phyloP scores from a whole-genome alignment of 2,888 invertebrate genomes.

The Patella caerulea region DNA sequence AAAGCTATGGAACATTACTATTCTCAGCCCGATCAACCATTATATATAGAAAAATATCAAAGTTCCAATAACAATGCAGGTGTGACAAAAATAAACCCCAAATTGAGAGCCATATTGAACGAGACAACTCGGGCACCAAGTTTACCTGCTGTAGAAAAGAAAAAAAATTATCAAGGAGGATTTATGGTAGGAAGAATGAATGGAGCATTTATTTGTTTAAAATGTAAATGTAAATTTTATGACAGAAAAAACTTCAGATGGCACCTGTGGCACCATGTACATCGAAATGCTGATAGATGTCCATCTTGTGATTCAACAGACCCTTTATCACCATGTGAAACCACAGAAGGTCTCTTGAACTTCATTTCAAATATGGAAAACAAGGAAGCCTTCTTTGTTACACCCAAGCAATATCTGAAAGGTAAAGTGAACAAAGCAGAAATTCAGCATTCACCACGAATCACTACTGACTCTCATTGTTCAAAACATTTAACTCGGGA shows the following conservation, averaged over 20 bases:
- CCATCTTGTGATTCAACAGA: not conserved
- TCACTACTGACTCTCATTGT: too few relatives aligned
- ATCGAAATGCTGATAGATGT: not conserved
- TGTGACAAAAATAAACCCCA: too few relatives aligned
- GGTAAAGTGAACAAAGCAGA: too few relatives aligned
- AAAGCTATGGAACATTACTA: too few relatives aligned
- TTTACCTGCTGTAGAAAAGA: not conserved
- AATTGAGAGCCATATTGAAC: too few relatives aligned
- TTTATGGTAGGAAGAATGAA: slow-evolving; percentile 5
- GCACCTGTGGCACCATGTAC: not conserved
- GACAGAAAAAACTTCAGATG: not conserved
- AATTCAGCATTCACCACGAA: too few relatives aligned
- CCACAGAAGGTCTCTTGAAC: not conserved
- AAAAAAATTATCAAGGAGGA: not conserved
- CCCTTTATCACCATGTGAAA: not conserved
- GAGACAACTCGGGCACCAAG: too few relatives aligned
- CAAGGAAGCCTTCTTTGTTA: not conserved
- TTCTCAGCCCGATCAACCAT: too few relatives aligned
- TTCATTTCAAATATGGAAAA: not conserved
- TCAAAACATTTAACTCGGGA: too few relatives aligned
- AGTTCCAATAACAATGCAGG: too few relatives aligned
- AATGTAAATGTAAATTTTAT: slow-evolving; percentile 1
- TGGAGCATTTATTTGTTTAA: slow-evolving; percentile 1
- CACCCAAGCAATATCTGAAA: not conserved
- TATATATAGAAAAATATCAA: too few relatives aligned